Evolutionary conservation across 2,888 invertebrate genomes (phyloP).

Genomic region (Drosophila heteroneura): DNA sequence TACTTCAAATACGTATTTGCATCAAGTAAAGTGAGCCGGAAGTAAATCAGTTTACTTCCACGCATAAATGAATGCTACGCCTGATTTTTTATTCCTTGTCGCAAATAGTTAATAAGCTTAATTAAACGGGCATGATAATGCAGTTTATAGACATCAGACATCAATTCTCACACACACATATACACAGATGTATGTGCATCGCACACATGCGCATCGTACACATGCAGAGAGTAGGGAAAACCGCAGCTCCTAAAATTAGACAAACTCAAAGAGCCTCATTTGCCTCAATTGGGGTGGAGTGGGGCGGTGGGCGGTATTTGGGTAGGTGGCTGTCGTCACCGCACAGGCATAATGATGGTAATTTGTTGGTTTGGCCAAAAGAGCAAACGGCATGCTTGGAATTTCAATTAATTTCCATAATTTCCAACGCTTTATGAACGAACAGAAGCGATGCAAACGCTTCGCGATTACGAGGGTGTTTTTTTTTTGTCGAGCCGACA

Average conservation of each 20-base stretch:
- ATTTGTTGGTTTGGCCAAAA: slow-evolving; percentile 84
- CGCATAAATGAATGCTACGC: slow-evolving; percentile 18
- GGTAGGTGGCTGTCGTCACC: slow-evolving; percentile 33
- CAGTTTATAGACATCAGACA: slow-evolving; percentile 29
- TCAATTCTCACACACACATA: background rate
- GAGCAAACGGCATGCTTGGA: slow-evolving; percentile 85
- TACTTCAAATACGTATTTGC: slow-evolving; percentile 24
- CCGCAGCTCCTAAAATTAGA: slow-evolving; percentile 64
- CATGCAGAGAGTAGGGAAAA: slow-evolving; percentile 19
- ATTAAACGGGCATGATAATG: slow-evolving; percentile 54
- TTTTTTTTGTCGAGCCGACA: slow-evolving; percentile 36
- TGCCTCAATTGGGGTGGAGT: slow-evolving; percentile 17
- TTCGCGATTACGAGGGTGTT: slow-evolving; percentile 53
- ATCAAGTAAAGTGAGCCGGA: slow-evolving; percentile 50
- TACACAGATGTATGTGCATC: background rate
- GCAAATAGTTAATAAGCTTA: slow-evolving; percentile 65
- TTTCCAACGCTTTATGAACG: slow-evolving; percentile 81
- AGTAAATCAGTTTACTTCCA: slow-evolving; percentile 64
- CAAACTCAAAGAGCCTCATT: slow-evolving; percentile 62
- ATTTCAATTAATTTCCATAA: slow-evolving; percentile 86
- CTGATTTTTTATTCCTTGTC: slow-evolving; percentile 11
- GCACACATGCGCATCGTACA: background rate
- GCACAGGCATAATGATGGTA: slow-evolving; percentile 82
- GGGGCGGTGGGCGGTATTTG: slow-evolving; percentile 1
- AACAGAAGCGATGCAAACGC: slow-evolving; percentile 50